These are phyloP conservation scores for Drosophila demipolita DNA, from an alignment of 2,888 invertebrate species.

Conservation along the genomic window DNA sequence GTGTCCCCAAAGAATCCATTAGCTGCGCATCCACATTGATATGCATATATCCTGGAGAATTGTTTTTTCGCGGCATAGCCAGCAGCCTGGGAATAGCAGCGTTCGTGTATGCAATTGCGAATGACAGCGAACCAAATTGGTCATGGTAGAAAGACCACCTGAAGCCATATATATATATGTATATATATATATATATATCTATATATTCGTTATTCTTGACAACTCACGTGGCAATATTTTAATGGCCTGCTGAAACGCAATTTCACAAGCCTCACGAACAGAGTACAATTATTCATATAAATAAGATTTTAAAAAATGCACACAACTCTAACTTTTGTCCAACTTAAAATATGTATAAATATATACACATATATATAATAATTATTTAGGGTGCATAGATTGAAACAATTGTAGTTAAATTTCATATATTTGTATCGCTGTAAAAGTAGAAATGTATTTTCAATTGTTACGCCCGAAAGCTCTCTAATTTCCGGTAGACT, in stretches of 20 bases:
- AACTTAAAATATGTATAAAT: not conserved
- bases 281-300: not conserved
- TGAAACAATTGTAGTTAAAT: not conserved
- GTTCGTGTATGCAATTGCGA: constrained; percentile 35
- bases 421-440: not conserved
- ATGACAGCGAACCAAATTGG: constrained; percentile 18
- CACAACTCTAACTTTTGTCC: not conserved
- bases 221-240: constrained; percentile 3
- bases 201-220: not conserved
- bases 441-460: constrained; percentile 25
- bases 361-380: not conserved
- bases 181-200: too few relatives aligned
- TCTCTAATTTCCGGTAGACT: constrained; percentile 56
- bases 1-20: not conserved
- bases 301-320: not conserved
- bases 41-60: constrained; percentile 10
- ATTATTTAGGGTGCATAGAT: not conserved
- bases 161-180: not conserved
- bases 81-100: not conserved
- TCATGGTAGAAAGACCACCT: not conserved
- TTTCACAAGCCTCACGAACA: not conserved
- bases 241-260: not conserved
- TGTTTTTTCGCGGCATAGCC: constrained; percentile 7
- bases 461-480: constrained; percentile 28
- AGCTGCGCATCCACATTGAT: not conserved